A percentile compares a stretch with the other conserved stretches of the same genome.
phyloP scores from a whole-genome alignment of 2,113 vertebrate genomes.

The Lepus americanus region DNA sequence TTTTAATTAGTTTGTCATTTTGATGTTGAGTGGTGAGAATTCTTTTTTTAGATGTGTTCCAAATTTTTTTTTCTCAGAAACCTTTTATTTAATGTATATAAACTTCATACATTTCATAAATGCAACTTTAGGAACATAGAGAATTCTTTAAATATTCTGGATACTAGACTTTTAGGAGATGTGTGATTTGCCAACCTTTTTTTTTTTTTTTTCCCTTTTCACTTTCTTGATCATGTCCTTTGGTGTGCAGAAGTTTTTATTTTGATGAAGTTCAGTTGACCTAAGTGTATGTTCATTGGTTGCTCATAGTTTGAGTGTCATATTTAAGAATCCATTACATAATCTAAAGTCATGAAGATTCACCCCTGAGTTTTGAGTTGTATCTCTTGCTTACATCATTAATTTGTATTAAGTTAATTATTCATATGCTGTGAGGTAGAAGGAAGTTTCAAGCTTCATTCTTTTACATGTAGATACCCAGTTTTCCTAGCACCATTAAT shows the following conservation, averaged over 20 bases:
- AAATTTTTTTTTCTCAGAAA: too few relatives aligned
- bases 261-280: background rate
- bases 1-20: background rate
- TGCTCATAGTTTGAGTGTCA: background rate
- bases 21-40: background rate
- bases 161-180: background rate
- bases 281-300: background rate
- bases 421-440: background rate
- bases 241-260: background rate
- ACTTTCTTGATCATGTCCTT: background rate
- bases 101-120: too few relatives aligned
- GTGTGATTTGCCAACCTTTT: background rate
- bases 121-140: too few relatives aligned
- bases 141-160: background rate
- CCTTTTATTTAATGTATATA: too few relatives aligned
- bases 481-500: background rate
- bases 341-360: background rate
- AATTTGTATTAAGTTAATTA: conserved; percentile 16
- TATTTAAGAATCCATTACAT: background rate
- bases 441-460: background rate
- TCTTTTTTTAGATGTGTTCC: background rate
- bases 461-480: background rate
- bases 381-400: background rate
- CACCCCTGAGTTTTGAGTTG: background rate
- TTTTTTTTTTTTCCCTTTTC: background rate